Evolutionary conservation across 30 jellyfish, hydroid and myxozoan species (phyloP).

Genomic region (Pseudorhiza aurosa): DNA sequence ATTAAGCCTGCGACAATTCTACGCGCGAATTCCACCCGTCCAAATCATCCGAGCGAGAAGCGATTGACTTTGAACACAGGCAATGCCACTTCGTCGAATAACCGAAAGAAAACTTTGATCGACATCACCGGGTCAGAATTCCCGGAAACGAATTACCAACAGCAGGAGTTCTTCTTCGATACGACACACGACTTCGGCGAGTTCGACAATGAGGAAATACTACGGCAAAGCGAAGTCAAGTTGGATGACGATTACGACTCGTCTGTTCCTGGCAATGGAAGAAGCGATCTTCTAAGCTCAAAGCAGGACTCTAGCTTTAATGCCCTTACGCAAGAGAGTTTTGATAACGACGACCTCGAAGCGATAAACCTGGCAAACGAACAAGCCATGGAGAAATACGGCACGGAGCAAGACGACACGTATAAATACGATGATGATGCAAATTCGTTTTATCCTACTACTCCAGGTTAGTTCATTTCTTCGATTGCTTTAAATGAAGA

Average conservation of each 20-base stretch:
- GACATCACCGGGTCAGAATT: slow-evolving; percentile 75
- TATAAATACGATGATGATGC: slow-evolving; percentile 57
- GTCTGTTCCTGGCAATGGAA: slow-evolving; percentile 10
- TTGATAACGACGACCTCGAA: slow-evolving; percentile 55
- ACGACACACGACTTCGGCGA: slow-evolving; percentile 63
- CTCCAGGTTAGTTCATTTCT: slow-evolving; percentile 39
- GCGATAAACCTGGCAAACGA: slow-evolving; percentile 45
- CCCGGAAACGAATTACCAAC: slow-evolving; percentile 65
- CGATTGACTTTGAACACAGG: neutral
- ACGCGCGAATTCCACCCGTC: neutral
- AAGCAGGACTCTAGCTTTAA: slow-evolving; percentile 16
- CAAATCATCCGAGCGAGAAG: neutral
- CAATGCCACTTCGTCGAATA: neutral
- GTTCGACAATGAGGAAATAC: slow-evolving; percentile 53
- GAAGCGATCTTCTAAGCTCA: slow-evolving; percentile 32
- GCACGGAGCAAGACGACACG: slow-evolving; percentile 29
- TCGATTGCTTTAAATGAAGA: too few species aligned
- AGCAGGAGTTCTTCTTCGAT: slow-evolving; percentile 70
- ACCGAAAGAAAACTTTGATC: slow-evolving; percentile 54
- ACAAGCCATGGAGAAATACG: slow-evolving; percentile 35
- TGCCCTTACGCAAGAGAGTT: slow-evolving; percentile 37
- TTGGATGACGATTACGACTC: slow-evolving; percentile 18
- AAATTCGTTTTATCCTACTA: slow-evolving; percentile 35
- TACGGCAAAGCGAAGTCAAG: slow-evolving; percentile 31
- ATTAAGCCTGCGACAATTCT: neutral